Base-by-base conservation (phyloP, 2,797 vertebrate species). In the Heliangelus exortis region DNA sequence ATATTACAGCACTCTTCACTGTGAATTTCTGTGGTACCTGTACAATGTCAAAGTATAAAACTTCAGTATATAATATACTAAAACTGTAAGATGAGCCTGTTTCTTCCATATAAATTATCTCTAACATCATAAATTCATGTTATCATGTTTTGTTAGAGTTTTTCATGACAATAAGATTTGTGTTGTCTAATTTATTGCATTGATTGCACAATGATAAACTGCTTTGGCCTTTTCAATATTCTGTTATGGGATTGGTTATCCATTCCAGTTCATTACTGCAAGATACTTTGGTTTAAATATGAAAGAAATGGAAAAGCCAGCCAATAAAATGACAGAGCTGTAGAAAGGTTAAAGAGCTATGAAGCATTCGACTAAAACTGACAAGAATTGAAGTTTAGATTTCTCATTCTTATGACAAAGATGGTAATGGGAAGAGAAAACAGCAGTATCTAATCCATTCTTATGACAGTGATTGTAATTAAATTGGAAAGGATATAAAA, bases 341-440 rank as follows among this genome's bases (percentile, higher is more conserved):
- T 81, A 75, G 75, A 89, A 85, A 95, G 84, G 82, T 93, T 93
- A 92, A 91, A 89, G 89, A 94, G 72, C 72, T 88, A 25, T n/a
- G 21, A 11, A 68, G 69, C 1, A 1, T 85, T 72, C 2, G 0
- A 74, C 84, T 75, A 50, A 92, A 94, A 48, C 87, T 94, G 95
- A 95, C 94, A 95, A 83, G 84, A 76, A 66, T 2, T 92, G 84
- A 93, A 87, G 34, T 94, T 75, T 76, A 50, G 73, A 62, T 89
- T 89, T 86, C 89, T 92, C 76, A 93, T 96, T 95, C 69, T 84
- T 85, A 34, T 71, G 77, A 95, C 94, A 94, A 96, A 88, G 69
- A 91, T 67, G 69, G 36, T 90, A 95, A 95, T 71, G 45, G 68
- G 45, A 96, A 95, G 73, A 95, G 92, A 95, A 97, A 95, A 89